phyloP scores from a whole-genome alignment of 2,888 invertebrate species.

The Linyphia triangularis region DNA sequence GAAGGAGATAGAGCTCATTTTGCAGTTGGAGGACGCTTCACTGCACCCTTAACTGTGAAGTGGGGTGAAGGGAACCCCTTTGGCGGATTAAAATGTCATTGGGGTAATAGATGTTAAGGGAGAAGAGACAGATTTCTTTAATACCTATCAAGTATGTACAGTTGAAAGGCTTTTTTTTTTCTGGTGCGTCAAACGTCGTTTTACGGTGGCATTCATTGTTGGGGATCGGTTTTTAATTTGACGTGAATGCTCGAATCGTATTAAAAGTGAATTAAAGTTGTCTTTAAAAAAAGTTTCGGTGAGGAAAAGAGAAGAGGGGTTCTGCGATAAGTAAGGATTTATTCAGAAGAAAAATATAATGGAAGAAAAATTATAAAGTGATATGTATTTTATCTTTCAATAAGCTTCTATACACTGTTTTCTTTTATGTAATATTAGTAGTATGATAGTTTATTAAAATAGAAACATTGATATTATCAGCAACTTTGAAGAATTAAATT shows the following conservation, averaged over 20 bases:
- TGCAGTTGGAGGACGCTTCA: slow-evolving; percentile 37
- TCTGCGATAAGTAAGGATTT: no score
- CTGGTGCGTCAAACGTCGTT: not conserved
- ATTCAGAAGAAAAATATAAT: no score
- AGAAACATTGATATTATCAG: no score
- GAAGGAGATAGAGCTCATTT: slow-evolving; percentile 34
- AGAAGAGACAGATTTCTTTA: slow-evolving; percentile 19
- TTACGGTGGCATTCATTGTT: not conserved
- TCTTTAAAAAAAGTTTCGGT: no score
- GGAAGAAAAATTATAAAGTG: no score
- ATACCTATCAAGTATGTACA: not conserved
- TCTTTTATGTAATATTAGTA: no score
- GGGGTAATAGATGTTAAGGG: slow-evolving; percentile 28
- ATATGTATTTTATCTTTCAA: no score
- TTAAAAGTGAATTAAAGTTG: not conserved
- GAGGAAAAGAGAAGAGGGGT: not conserved
- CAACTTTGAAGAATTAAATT: no score
- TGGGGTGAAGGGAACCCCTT: not conserved
- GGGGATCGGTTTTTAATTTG: not conserved
- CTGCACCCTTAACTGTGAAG: slow-evolving; percentile 11
- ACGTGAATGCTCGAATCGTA: not conserved
- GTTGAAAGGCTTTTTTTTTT: not conserved
- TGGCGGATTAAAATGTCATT: slow-evolving; percentile 36
- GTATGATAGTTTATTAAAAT: no score
- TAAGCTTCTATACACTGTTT: no score